A percentile compares a stretch with the other conserved stretches of the same genome.
Evolutionary conservation across 2,113 vertebrate species (phyloP).

Genomic region (Triplophysa rosa): DNA sequence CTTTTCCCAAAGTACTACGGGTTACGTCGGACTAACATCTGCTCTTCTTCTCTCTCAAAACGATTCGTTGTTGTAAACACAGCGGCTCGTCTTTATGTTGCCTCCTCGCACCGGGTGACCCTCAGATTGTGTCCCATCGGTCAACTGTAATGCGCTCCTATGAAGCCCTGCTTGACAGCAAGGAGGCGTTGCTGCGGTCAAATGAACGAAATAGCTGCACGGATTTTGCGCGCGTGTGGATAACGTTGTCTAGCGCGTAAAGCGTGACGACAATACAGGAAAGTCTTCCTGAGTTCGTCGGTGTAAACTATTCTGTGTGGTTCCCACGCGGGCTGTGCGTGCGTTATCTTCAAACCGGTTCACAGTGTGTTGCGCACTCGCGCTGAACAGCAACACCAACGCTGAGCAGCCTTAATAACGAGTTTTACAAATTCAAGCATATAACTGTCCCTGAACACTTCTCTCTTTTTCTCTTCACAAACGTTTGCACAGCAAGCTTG

Average conservation of each 20-base stretch:
- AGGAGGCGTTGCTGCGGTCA: conserved; percentile 28
- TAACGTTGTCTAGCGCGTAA: neutral
- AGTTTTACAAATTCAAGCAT: neutral
- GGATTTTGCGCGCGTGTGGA: neutral
- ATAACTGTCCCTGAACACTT: neutral
- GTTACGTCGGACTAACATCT: neutral
- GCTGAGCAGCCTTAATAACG: neutral
- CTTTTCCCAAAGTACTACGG: conserved; percentile 19
- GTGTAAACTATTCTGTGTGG: conserved; percentile 17
- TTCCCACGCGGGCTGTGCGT: conserved; percentile 28
- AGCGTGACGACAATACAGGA: neutral
- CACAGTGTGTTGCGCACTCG: neutral
- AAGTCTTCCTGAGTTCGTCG: neutral
- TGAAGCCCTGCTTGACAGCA: conserved; percentile 13
- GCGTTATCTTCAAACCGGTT: neutral
- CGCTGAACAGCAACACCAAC: neutral
- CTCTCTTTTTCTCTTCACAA: neutral
- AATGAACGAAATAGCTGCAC: neutral
- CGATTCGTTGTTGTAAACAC: neutral
- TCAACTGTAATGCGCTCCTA: conserved; percentile 9
- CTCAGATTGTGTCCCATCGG: conserved; percentile 33
- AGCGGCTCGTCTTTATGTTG: neutral
- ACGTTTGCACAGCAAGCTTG: neutral
- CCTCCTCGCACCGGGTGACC: neutral
- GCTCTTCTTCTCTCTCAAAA: neutral